A percentile compares a stretch with the other conserved stretches of the same genome.
These are phyloP conservation scores for Delphinus delphis DNA, from an alignment of 2,113 vertebrate species.

Conservation along the genomic window DNA sequence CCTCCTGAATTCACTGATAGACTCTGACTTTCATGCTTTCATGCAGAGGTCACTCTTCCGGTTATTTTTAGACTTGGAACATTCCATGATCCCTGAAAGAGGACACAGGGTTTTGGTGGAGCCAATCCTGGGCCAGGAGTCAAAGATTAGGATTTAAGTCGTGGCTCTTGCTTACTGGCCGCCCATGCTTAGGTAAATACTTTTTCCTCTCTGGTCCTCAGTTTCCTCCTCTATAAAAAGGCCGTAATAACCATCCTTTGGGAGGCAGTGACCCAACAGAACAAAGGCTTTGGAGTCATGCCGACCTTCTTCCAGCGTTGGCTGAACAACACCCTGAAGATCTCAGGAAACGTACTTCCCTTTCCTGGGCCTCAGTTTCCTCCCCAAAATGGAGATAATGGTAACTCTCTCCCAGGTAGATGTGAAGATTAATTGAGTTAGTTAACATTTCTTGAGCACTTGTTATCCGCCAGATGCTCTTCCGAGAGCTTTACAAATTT, in stretches of 20 bases:
- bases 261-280: not conserved
- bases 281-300: not conserved
- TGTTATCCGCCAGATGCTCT: not conserved
- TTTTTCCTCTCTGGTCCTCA: not conserved
- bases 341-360: not conserved
- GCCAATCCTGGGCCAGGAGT: not conserved
- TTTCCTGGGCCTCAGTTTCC: not conserved
- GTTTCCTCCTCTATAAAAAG: not conserved
- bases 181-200: not conserved
- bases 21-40: not conserved
- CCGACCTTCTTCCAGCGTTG: not conserved
- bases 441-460: not conserved
- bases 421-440: not conserved
- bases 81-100: not conserved
- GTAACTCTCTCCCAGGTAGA: not conserved
- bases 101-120: not conserved
- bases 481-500: not conserved
- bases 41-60: not conserved
- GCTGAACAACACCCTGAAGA: not conserved
- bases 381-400: not conserved
- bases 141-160: not conserved
- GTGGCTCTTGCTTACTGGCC: not conserved
- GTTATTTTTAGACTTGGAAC: not conserved
- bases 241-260: not conserved
- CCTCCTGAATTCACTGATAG: not conserved